Base-by-base conservation (phyloP, 2,888 invertebrate species). In the Itoplectis maculator region DNA sequence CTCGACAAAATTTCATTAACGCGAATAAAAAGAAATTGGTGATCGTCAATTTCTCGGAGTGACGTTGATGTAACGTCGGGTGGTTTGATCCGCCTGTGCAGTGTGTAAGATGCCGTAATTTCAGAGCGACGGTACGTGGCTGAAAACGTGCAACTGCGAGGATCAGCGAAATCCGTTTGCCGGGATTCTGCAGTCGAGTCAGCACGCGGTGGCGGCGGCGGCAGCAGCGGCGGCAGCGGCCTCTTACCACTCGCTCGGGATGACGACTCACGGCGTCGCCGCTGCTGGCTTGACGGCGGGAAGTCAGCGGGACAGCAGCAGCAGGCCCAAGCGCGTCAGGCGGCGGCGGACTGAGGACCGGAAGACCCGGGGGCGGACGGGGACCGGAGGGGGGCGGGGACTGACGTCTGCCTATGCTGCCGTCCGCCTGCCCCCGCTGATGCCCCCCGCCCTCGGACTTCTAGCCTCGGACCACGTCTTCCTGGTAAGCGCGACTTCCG, bases 381-480 rank as follows among this genome's bases (percentile, higher is more conserved):
- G 90, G 90, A 88, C 90, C 88, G 91, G 90, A 89, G 92, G 91
- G 91, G 92, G 91, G 92, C 91, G 91, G 91, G 91, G 90, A 89
- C 90, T 91, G 88, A 90, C 91, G 90, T 91, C 91, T 89, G 88
- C 90, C 89, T 90, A 90, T 88, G 90, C 92, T 89, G 88, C 91
- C 93, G 93, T 94, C 93, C 93, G 94, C 94, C 94, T 94, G 94
- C 95, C 95, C 94, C 94, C 95, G 94, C 94, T 94, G 91, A 92
- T 92, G 92, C 91, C 92, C 94, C 94, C 94, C 94, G 93, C 93
- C 92, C 93, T 92, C 92, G 92, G 92, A 90, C 92, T 92, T 93
- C 91, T 92, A 89, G 89, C 92, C 91, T 92, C 92, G 90, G 91
- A 92, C 91, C 91, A 92, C 92, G 90, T 92, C 91, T 91, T 92